Evolutionary conservation across 2,113 vertebrate species (phyloP).

Genomic region (Pongo pygmaeus): DNA sequence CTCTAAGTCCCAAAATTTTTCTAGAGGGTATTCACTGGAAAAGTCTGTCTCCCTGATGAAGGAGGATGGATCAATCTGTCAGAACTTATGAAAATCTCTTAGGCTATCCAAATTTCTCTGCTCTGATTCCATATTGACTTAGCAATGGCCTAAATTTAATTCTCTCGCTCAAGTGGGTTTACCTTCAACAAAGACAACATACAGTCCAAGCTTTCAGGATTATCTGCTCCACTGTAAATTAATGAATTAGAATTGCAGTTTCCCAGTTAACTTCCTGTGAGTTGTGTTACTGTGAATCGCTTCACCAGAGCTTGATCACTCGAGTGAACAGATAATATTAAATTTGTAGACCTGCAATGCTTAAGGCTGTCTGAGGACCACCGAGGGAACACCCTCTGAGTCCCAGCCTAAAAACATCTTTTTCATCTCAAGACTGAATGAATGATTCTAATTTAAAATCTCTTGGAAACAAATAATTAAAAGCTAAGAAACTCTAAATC

Average conservation of each 20-base stretch:
- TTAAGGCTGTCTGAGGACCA: neutral
- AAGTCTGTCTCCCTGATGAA: conserved; percentile 54
- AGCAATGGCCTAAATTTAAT: conserved; percentile 57
- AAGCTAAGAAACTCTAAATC: conserved; percentile 3
- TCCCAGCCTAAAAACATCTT: neutral
- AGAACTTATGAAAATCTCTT: conserved; percentile 50
- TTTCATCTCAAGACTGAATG: conserved; percentile 28
- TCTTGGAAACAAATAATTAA: neutral
- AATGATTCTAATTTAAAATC: conserved; percentile 39
- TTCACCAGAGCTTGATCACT: neutral
- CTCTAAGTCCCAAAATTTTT: neutral
- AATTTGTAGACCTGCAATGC: neutral
- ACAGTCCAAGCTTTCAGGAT: neutral
- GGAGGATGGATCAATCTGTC: conserved; percentile 23
- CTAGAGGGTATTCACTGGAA: neutral
- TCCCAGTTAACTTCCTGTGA: conserved; percentile 3
- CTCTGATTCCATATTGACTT: conserved; percentile 57
- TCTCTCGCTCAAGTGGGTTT: conserved; percentile 26
- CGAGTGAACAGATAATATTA: neutral
- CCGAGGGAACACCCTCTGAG: neutral
- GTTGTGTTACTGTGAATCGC: neutral
- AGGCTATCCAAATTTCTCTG: conserved; percentile 45
- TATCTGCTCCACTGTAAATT: conserved; percentile 34
- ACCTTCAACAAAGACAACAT: conserved; percentile 51
- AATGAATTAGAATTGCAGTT: conserved; percentile 29